Percentiles rank a stretch among this genome's conserved stretches.
These are phyloP conservation scores for Varecia variegata DNA, from an alignment of 2,797 vertebrate genomes.

Conservation along the genomic window DNA sequence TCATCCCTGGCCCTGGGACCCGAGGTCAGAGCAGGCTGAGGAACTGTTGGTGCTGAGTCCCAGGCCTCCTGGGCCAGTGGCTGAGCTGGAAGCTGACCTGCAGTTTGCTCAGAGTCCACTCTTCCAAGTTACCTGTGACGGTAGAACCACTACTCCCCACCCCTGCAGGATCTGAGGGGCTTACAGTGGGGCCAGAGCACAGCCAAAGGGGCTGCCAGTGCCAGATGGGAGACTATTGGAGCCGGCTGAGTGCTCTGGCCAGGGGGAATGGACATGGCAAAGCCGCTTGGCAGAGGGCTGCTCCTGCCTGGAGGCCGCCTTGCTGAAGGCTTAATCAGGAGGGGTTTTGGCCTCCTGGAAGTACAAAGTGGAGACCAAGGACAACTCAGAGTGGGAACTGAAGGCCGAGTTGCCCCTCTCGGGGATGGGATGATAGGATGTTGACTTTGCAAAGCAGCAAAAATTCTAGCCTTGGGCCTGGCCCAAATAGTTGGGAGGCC, in stretches of 20 bases:
- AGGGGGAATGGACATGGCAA: not conserved
- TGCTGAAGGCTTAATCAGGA: not conserved
- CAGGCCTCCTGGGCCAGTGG: not conserved
- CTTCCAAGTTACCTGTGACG: too few relatives aligned
- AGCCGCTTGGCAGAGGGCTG: not conserved
- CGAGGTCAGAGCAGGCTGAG: not conserved
- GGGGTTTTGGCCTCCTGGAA: not conserved
- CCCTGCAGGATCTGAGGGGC: not conserved
- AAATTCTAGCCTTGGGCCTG: not conserved
- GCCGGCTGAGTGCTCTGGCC: not conserved
- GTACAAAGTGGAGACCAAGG: not conserved
- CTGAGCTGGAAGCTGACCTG: not conserved
- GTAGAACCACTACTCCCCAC: too few relatives aligned
- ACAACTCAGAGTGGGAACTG: not conserved
- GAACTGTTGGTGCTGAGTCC: not conserved
- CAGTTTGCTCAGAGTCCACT: too few relatives aligned
- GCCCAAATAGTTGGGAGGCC: not conserved
- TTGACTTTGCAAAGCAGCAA: not conserved
- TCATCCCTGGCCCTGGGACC: not conserved
- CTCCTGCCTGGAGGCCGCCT: not conserved
- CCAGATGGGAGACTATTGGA: too few relatives aligned
- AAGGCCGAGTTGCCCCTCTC: not conserved
- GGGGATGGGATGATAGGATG: fast-evolving
- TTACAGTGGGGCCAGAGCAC: not conserved
- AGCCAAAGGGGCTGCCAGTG: too few relatives aligned